Base-by-base conservation (phyloP, 2,797 vertebrate genomes). In the Lacerta viridis region DNA sequence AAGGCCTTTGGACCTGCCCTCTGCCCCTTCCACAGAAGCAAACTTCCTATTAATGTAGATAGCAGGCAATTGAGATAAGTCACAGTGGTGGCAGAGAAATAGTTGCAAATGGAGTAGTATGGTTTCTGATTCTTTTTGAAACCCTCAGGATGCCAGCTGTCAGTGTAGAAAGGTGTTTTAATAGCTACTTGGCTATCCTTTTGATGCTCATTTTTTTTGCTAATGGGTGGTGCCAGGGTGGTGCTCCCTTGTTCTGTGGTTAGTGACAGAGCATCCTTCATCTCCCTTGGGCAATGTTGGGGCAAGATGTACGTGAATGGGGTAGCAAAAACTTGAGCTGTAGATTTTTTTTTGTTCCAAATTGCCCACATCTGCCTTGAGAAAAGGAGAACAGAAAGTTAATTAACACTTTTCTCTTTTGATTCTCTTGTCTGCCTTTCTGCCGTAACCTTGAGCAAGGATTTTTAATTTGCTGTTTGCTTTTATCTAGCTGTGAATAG, bases 341-440 rank as follows among this genome's bases (percentile, higher is more conserved):
- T 39, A 74, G 33, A 33, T 33, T 33, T 33, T 33, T 33, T 33
- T 33, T 33, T 33, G 33, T 33, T 33, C 33, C 29, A 55, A 15
- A 55, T 64, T 15, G 18, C 33, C 80, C 25, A 17, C 27, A 8
- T 25, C n/a, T 27, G 8, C 36, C 27, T 27, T 66, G 23, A 41
- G 80, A 91, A 89, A 90, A 92, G 92, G 91, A 78, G 92, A n/a
- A 71, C 91, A 90, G 95, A 94, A 95, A 87, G 59, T 4, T 61
- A 90, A 92, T 94, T 95, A 94, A 93, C 11, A 27, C 3, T 39
- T 13, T 27, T 27, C 39, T 85, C 88, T 93, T 93, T 93, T 95
- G 93, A 93, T 92, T 95, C 86, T 93, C 89, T 55, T 93, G 84
- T 80, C 87, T 93, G 90, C 59, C 85, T 96, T 95, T 94, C 93